Conservation (phyloP, 2,113 vertebrate species). For the Hippocampus comes region DNA sequence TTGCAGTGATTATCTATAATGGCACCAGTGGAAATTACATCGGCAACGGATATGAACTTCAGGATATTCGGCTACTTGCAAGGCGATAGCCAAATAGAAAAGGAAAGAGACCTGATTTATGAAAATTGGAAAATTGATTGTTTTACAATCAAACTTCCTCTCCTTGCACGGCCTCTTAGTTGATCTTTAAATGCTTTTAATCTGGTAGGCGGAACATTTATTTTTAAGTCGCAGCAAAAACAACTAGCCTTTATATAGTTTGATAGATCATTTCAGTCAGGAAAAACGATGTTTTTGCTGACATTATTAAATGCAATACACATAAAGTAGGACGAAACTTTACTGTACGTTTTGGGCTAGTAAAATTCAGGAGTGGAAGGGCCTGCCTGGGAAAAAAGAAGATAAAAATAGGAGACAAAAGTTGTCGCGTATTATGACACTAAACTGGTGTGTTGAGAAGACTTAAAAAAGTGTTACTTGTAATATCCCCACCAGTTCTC, state of each 20-base stretch:
- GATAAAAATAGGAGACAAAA: neutral
- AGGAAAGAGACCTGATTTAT: conserved; percentile 64
- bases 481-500: neutral
- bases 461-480: neutral
- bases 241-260: conserved; percentile 12
- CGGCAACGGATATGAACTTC: conserved; percentile 63
- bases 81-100: conserved; percentile 58
- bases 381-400: neutral
- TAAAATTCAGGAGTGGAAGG: neutral
- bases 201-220: conserved; percentile 12
- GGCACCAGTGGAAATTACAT: conserved; percentile 63
- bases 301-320: conserved; percentile 14
- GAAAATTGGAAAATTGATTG: conserved; percentile 49
- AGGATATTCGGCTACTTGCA: conserved; percentile 54
- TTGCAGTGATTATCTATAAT: conserved; percentile 64
- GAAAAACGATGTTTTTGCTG: conserved; percentile 9
- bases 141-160: conserved; percentile 55
- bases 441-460: neutral
- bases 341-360: neutral
- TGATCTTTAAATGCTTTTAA: conserved; percentile 41
- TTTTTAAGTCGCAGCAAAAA: conserved; percentile 24
- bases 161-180: conserved; percentile 41
- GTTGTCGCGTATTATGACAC: neutral
- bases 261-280: conserved; percentile 12
- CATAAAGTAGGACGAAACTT: neutral